Base-by-base conservation (phyloP, 1,140 invertebrate genomes). In the Drosophila nebulosa region DNA sequence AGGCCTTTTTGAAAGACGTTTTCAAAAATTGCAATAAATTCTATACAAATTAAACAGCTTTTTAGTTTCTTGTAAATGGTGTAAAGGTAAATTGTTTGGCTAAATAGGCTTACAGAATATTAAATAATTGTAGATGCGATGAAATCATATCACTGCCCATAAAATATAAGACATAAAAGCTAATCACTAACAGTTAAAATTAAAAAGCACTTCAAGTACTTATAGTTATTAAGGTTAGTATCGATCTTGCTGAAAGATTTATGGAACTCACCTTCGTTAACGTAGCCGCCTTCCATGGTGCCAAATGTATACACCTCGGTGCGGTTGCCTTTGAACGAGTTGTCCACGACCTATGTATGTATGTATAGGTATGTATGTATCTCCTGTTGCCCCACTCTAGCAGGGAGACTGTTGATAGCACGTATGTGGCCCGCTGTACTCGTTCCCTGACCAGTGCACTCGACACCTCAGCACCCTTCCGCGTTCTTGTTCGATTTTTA, bases 271-370 rank as follows among this genome's bases (percentile, higher is more conserved):
- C 89, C 89, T 90, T 90, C 89, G 70, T 90, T 90, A 66, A 90
- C 89, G 70, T 90, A 90, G 86, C 89, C 89, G 77, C 89, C 89
- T 74, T 90, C 89, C 89, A 90, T 90, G 78, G 89, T 90, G 85
- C 89, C 89, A 61, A 90, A 90, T 58, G 89, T 86, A 71, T 90
- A 90, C 89, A 90, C 83, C 79, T 89, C 90, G 89, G 78, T 88
- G 75, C 84, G 72, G 66, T 69, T 81, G 60, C 81, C 62, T 27
- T 36, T 85, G 51, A 86, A 86, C 78, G 86, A 74, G 72, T 86
- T 85, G 81, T 78, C 81, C 81, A 76, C 81, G 81, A 81, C 78
- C 81, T 86, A 78, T 67, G 81, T 69, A 75, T 75, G 68, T 78
- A 51, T 36, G 1, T 36, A n/a, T 36, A n/a, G n/a, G 4, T 21